A percentile compares a stretch with the other conserved stretches of the same genome.
Conservation (phyloP, 1,140 invertebrate genomes). For the Propsilocerus akamusi region DNA sequence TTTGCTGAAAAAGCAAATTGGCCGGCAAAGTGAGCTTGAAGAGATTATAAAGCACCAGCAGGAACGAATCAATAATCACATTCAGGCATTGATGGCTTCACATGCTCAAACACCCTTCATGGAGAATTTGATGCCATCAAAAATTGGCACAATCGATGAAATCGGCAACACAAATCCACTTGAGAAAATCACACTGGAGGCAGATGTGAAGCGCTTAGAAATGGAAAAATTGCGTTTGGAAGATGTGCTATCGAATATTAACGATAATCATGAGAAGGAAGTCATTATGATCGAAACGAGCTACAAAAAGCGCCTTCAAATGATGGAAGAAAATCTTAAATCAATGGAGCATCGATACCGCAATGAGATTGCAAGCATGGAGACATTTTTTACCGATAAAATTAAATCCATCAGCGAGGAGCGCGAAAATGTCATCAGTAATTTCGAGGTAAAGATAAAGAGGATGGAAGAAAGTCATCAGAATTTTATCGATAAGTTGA, state of each 20-base stretch:
- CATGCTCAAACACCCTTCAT: conserved; percentile 9
- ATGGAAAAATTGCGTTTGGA: conserved; percentile 24
- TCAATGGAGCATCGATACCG: conserved; percentile 25
- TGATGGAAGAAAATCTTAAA: conserved; percentile 24
- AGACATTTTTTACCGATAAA: conserved; percentile 20
- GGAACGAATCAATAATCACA: conserved; percentile 29
- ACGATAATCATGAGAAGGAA: conserved; percentile 25
- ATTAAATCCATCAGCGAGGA: conserved; percentile 13
- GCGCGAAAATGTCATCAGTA: conserved; percentile 17
- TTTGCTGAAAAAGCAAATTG: conserved; percentile 25
- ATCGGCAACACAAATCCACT: conserved; percentile 8
- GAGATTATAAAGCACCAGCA: conserved; percentile 28
- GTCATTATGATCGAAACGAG: conserved; percentile 28
- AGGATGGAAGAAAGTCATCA: conserved; percentile 19
- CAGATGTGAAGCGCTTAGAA: conserved; percentile 21
- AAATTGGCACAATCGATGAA: not conserved
- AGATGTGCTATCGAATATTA: conserved; percentile 20
- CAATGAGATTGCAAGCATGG: conserved; percentile 18
- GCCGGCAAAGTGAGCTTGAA: conserved; percentile 28
- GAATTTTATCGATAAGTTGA: conserved; percentile 22
- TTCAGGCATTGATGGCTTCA: conserved; percentile 26
- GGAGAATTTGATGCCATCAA: not conserved
- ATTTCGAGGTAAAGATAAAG: conserved; percentile 22
- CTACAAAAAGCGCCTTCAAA: conserved; percentile 28
- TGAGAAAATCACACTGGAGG: conserved; percentile 16